phyloP scores from a whole-genome alignment of 2,888 invertebrate species.

The Lasiommata megera region DNA sequence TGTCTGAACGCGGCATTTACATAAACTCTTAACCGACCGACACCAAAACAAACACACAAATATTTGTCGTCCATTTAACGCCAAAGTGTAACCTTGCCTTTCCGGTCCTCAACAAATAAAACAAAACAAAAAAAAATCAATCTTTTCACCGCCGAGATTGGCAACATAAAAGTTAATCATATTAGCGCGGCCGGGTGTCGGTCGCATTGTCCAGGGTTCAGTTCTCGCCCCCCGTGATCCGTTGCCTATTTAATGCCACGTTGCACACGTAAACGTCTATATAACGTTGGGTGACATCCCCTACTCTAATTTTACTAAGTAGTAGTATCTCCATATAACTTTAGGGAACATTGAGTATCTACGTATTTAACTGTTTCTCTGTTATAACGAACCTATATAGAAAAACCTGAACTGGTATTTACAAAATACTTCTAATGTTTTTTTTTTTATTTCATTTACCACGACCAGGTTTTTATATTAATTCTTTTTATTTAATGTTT shows the following conservation, averaged over 20 bases:
- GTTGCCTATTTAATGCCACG: constrained; percentile 80
- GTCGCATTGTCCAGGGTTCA: constrained; percentile 68
- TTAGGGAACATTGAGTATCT: constrained; percentile 10
- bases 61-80: constrained; percentile 15
- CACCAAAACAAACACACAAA: not conserved
- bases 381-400: too few species aligned
- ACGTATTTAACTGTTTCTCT: too few species aligned
- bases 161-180: constrained; percentile 73
- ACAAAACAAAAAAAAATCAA: constrained; percentile 23
- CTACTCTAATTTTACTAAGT: constrained; percentile 79
- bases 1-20: not conserved
- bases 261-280: constrained; percentile 81
- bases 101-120: constrained; percentile 19
- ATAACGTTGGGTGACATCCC: constrained; percentile 80
- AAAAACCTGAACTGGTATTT: too few species aligned
- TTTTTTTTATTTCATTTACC: too few species aligned
- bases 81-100: constrained; percentile 8
- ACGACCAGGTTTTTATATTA: too few species aligned
- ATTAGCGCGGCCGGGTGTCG: constrained; percentile 67
- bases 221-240: constrained; percentile 67
- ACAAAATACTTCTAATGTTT: too few species aligned
- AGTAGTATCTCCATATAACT: constrained; percentile 59
- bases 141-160: constrained; percentile 44
- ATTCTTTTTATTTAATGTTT: too few species aligned
- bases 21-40: not conserved